Base-by-base conservation (phyloP, 2,888 invertebrate species). In the Netelia melanura region DNA sequence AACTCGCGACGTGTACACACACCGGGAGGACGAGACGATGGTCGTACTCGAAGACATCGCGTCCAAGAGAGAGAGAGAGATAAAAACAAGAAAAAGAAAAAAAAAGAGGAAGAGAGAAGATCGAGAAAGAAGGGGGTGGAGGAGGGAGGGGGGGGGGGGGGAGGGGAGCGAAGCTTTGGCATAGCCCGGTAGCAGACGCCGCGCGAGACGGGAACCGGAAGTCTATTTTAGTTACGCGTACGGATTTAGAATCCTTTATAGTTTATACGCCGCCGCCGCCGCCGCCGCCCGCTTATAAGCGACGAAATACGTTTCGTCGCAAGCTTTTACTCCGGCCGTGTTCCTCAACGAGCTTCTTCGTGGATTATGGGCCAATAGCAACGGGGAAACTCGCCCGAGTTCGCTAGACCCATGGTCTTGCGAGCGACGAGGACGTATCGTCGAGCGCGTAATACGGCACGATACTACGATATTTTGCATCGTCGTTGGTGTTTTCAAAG, bases 121-220 rank as follows among this genome's bases (percentile, higher is more conserved):
- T 71, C 70, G 30, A 68, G 64, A 61, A n/a, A 75, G 21, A 65
- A 43, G 72, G 44, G 62, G 62, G 61, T 43, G 43, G 52, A 64
- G 44, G 56, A 56, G 58, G 71, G 17, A 54, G 71, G 61, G 56
- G 25, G 86, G 68, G 64, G 76, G 70, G 83, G 74, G 56, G 25
- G 86, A 68, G 64, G 76, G 70, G 83, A 74, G 79, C 64, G 67
- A 86, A 48, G 87, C 89, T 90, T 90, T 91, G 90, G 92, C 92
- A 91, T 92, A 91, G 89, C 92, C 90, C 89, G 87, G 88, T 86
- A 89, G 92, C 92, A 93, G 93, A 93, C 93, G 91, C 89, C 89
- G 88, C 89, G 89, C 89, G 92, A 93, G 93, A 93, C 93, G 93
- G 93, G 92, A 93, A 93, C 93, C 93, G 93, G 93, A 93, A 93